Conservation (phyloP, 2,113 vertebrate genomes). For the Lycocorax pyrrhopterus region DNA sequence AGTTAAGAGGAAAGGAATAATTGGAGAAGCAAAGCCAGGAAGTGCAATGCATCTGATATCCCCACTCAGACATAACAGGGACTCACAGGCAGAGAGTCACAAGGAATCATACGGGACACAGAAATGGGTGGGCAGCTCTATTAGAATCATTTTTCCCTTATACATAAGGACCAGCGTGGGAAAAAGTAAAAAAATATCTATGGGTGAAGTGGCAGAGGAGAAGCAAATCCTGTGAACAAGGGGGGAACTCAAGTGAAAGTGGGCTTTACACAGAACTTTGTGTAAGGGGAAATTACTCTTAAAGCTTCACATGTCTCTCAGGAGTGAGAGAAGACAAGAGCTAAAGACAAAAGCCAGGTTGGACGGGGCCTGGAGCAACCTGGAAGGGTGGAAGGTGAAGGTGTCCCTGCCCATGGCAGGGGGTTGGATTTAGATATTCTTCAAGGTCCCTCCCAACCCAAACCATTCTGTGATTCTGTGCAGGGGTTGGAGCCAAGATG, state of each 20-base stretch:
- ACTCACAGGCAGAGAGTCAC: not conserved
- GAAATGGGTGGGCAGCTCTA: not conserved
- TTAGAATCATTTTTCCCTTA: not conserved
- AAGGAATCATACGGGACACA: not conserved
- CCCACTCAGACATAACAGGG: not conserved
- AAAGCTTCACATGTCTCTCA: rapidly evolving
- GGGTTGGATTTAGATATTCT: not conserved
- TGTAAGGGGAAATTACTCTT: not conserved
- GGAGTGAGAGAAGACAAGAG: not conserved
- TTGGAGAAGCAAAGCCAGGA: not conserved
- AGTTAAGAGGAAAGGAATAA: not conserved
- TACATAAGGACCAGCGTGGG: not conserved
- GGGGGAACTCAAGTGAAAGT: not conserved
- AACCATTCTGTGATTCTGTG: not conserved
- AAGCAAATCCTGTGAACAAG: not conserved
- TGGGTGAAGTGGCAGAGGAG: not conserved
- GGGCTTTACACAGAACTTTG: not conserved
- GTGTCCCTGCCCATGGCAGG: not conserved
- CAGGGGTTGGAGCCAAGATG: not conserved
- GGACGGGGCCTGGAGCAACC: rapidly evolving
- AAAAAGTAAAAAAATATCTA: not conserved
- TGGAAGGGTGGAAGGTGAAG: not conserved
- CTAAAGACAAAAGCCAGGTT: not conserved
- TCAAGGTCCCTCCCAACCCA: not conserved
- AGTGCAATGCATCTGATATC: not conserved